Base-by-base conservation (phyloP, 2,797 vertebrate species). In the Lithobates sylvaticus region DNA sequence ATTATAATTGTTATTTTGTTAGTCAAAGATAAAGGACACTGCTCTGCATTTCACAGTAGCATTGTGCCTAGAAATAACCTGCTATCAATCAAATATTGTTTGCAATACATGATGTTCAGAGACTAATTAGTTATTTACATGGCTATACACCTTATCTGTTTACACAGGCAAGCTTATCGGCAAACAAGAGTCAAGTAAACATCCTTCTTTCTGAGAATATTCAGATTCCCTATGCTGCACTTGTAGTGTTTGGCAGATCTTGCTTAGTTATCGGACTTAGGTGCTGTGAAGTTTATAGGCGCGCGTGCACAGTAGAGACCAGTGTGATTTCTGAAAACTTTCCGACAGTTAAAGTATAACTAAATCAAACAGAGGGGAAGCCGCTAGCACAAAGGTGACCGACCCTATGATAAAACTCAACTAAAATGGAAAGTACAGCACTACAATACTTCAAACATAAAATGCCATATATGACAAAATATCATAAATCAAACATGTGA, bases 41-140 rank as follows among this genome's bases (percentile, higher is more conserved):
- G 54, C 54, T 54, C 50, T 54, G 5, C 23, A 61, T 61, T 23
- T 23, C 5, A 61, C 54, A 23, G 54, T 7, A 61, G 21, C 54
- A 34, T 6, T 75, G 26, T 75, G 10, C 26, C 29, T 26, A 10
- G 26, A 29, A 15, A 75, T 34, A 21, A 21, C 29, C 1, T 61
- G 47, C 27, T 76, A 76, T 36, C 26, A 75, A 44, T 75, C 50
- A 58, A 32, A 76, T 13, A 32, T 76, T 61, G 50, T 76, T 50
- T 61, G 54, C 32, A 6, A 34, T 61, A 61, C 75, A 36, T 64
- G 34, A 36, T 34, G 32, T 76, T 34, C 29, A 76, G 15, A 76
- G 21, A 54, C 75, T 61, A 61, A 76, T 76, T 34, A 76, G 50
- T 58, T 61, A 76, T 76, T 76, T 58, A 36, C n/a, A 34, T 61